phyloP scores from a whole-genome alignment of 1,140 invertebrate species.

The Xylocopa sonorina region DNA sequence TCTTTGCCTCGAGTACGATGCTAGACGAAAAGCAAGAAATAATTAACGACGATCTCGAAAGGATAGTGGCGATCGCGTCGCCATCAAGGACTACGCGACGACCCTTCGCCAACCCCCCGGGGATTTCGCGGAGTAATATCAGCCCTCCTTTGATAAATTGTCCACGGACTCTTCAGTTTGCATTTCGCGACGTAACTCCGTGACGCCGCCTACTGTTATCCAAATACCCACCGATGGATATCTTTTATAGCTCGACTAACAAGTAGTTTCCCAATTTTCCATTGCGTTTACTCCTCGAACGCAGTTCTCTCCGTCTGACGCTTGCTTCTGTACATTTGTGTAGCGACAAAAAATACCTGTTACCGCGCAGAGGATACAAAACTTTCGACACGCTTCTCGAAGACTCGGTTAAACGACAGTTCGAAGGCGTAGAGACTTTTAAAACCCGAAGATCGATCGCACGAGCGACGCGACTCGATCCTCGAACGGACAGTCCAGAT shows the following conservation, averaged over 20 bases:
- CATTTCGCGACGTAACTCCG: conserved; percentile 57
- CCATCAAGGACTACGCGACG: conserved; percentile 63
- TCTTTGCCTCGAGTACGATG: conserved; percentile 61
- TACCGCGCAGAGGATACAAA: too few species aligned
- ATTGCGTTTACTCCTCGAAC: too few species aligned
- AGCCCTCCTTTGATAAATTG: conserved; percentile 66
- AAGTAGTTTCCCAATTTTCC: not conserved
- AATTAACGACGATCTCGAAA: conserved; percentile 77
- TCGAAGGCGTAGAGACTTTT: not conserved
- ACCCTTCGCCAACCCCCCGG: conserved; percentile 69
- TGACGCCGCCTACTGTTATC: conserved; percentile 22
- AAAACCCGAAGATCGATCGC: conserved; percentile 21
- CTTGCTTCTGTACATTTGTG: too few species aligned
- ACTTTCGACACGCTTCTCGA: too few species aligned
- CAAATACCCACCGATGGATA: conserved; percentile 9
- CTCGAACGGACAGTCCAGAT: conserved; percentile 57
- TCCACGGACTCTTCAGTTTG: conserved; percentile 63
- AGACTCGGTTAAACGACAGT: not conserved
- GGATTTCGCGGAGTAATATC: conserved; percentile 74
- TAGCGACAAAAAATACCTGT: too few species aligned
- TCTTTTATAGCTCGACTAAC: not conserved
- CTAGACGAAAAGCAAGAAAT: conserved; percentile 79
- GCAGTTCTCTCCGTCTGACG: too few species aligned
- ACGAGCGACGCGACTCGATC: conserved; percentile 61
- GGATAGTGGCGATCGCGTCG: conserved; percentile 78